These are phyloP conservation scores for Ooceraea biroi DNA, from an alignment of 1,140 invertebrate species.

Conservation along the genomic window DNA sequence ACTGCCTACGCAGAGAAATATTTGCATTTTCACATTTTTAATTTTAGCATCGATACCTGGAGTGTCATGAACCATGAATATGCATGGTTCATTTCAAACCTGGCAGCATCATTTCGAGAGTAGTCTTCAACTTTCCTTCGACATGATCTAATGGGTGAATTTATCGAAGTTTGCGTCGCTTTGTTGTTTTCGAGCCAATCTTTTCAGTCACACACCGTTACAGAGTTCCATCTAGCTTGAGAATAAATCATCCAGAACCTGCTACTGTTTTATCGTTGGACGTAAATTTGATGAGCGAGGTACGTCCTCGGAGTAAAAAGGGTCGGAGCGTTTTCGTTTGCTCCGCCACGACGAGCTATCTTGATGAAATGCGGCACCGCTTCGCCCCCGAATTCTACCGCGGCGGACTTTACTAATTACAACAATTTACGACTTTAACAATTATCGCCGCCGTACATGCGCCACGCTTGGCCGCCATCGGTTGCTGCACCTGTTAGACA, in stretches of 20 bases:
- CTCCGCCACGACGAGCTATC: background rate
- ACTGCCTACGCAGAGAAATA: background rate
- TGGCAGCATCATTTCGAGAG: no score
- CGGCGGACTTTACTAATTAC: slow-evolving; percentile 62
- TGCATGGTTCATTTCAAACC: no score
- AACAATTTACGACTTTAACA: slow-evolving; percentile 71
- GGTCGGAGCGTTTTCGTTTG: background rate
- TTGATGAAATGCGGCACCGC: background rate
- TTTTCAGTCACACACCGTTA: no score
- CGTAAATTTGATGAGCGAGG: background rate
- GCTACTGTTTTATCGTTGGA: background rate
- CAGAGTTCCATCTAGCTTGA: background rate
- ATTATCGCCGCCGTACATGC: slow-evolving; percentile 66
- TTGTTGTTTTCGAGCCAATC: no score
- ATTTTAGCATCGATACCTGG: slow-evolving; percentile 10
- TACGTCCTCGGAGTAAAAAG: background rate
- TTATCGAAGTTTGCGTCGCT: no score
- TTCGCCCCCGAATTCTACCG: slow-evolving; percentile 20
- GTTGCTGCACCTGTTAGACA: slow-evolving; percentile 72
- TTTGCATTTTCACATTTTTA: background rate
- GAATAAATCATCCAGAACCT: background rate
- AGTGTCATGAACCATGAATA: background rate
- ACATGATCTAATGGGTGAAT: no score
- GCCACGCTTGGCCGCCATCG: slow-evolving; percentile 28
- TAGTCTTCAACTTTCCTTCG: background rate